Percentiles rank a stretch among this genome's conserved stretches.
Conservation (phyloP, 2,113 vertebrate genomes). For the Rutilus rutilus region DNA sequence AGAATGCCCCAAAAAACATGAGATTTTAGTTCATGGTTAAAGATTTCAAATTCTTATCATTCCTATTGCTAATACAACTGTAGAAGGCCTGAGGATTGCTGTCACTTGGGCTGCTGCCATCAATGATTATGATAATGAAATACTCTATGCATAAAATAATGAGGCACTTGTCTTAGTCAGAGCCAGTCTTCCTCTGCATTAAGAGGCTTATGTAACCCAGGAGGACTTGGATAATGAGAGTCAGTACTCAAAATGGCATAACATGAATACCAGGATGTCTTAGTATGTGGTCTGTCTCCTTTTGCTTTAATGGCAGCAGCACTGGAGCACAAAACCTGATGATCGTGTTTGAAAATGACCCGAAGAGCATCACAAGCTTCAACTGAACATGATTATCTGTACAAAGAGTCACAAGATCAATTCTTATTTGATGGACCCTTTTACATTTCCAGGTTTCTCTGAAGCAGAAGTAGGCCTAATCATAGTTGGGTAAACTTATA, state of each 20-base stretch:
- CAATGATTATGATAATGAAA: conserved; percentile 18
- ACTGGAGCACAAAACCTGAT: neutral
- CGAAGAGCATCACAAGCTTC: neutral
- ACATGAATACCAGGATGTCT: conserved; percentile 14
- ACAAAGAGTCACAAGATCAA: neutral
- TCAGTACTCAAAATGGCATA: conserved; percentile 3
- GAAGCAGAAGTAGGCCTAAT: no score
- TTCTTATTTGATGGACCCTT: neutral
- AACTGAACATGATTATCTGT: neutral
- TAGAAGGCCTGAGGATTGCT: neutral
- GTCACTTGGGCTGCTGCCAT: conserved; percentile 6
- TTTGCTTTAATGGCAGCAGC: neutral
- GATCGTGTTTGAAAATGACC: neutral
- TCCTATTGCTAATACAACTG: conserved; percentile 2
- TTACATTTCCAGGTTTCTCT: no score
- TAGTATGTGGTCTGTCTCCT: neutral
- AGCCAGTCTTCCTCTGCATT: conserved; percentile 17
- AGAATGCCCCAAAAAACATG: neutral
- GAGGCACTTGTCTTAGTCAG: conserved; percentile 21
- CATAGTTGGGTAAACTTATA: no score
- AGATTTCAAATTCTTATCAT: neutral
- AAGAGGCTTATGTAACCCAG: conserved; percentile 26
- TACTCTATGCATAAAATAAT: conserved; percentile 18
- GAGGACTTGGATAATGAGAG: conserved; percentile 19
- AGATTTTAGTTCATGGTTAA: conserved; percentile 6